These are phyloP conservation scores for Holcopasites calliopsidis DNA, from an alignment of 1,140 invertebrate genomes.

Conservation along the genomic window DNA sequence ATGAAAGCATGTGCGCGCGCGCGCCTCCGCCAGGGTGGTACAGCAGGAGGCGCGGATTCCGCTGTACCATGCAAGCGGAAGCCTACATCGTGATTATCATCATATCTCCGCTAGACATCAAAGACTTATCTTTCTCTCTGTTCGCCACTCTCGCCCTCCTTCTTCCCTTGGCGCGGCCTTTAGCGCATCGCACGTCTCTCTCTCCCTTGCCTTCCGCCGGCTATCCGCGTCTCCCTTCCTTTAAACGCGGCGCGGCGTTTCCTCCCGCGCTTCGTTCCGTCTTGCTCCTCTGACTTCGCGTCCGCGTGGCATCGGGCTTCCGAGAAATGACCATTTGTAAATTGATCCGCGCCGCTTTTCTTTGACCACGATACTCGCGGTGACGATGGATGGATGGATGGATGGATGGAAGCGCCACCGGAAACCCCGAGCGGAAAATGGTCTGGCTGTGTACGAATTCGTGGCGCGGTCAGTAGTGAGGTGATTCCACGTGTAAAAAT, in stretches of 20 bases:
- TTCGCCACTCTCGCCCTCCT: conserved; percentile 38
- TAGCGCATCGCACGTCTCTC: neutral
- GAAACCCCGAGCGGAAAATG: too few relatives aligned
- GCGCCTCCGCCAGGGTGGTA: conserved; percentile 12
- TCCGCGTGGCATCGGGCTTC: conserved; percentile 56
- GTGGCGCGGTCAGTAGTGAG: too few relatives aligned
- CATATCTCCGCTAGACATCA: conserved; percentile 73
- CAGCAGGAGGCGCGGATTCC: conserved; percentile 54
- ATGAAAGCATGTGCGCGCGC: conserved; percentile 58
- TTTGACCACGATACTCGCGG: conserved; percentile 31
- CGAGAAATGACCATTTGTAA: conserved; percentile 71
- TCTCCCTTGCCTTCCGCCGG: conserved; percentile 12
- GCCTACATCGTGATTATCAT: conserved; percentile 70
- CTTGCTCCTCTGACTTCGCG: conserved; percentile 10
- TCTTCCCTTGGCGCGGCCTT: conserved; percentile 12
- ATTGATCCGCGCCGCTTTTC: conserved; percentile 56
- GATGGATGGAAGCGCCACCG: neutral
- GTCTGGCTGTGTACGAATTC: too few relatives aligned
- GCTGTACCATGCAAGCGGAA: conserved; percentile 61
- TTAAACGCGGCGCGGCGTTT: conserved; percentile 4
- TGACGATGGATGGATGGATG: too few relatives aligned
- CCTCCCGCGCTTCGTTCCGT: conserved; percentile 24
- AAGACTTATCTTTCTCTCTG: conserved; percentile 66
- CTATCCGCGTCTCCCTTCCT: neutral
- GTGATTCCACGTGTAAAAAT: too few relatives aligned